Evolutionary conservation across 2,888 invertebrate species (phyloP).

Genomic region (Cheilosia scutellata): DNA sequence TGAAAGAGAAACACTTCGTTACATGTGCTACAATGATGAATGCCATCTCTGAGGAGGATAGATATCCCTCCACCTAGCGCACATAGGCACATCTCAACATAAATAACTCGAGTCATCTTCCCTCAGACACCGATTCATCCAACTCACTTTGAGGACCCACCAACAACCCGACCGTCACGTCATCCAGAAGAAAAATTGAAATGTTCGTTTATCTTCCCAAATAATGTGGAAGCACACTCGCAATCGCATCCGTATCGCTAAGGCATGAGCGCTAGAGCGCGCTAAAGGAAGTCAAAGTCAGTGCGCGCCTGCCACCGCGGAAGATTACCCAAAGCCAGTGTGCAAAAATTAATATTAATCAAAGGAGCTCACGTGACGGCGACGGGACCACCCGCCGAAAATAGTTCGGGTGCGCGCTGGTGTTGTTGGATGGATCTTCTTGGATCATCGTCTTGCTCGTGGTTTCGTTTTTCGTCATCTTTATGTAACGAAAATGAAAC

Average conservation of each 20-base stretch:
- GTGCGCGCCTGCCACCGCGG: slow-evolving; percentile 57
- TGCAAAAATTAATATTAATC: slow-evolving; percentile 75
- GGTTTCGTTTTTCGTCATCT: slow-evolving; percentile 31
- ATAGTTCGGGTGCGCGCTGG: slow-evolving; percentile 52
- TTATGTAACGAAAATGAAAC: slow-evolving; percentile 33
- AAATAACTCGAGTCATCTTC: slow-evolving; percentile 64
- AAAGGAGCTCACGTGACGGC: slow-evolving; percentile 69
- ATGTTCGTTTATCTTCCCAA: slow-evolving; percentile 62
- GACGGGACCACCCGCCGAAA: slow-evolving; percentile 75
- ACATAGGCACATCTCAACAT: slow-evolving; percentile 59
- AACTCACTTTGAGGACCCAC: not conserved
- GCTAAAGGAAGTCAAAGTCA: slow-evolving; percentile 72
- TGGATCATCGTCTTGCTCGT: slow-evolving; percentile 37
- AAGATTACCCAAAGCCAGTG: slow-evolving; percentile 70
- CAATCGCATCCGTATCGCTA: not conserved
- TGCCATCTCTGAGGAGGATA: slow-evolving; percentile 61
- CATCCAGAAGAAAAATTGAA: slow-evolving; percentile 60
- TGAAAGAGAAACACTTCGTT: slow-evolving; percentile 66
- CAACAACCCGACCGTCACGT: not conserved
- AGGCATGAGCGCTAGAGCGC: slow-evolving; percentile 45
- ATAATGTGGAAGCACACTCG: slow-evolving; percentile 36
- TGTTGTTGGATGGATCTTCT: slow-evolving; percentile 2
- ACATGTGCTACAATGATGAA: slow-evolving; percentile 74
- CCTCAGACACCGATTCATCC: not conserved
- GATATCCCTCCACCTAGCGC: slow-evolving; percentile 18